A percentile compares a stretch with the other conserved stretches of the same genome.
Evolutionary conservation across 2,888 invertebrate genomes (phyloP).

Genomic region (Notocelia uddmanniana): DNA sequence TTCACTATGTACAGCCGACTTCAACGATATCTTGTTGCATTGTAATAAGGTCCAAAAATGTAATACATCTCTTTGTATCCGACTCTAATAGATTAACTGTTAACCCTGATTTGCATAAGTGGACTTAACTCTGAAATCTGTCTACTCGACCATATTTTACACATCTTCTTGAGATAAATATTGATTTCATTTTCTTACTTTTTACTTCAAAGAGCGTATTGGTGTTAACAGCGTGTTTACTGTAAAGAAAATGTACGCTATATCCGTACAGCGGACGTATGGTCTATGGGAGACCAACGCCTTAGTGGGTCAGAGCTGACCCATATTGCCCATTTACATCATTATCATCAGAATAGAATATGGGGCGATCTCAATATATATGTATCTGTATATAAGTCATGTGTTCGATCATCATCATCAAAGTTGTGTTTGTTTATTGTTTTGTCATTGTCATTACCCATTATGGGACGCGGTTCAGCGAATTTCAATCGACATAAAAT

Average conservation of each 20-base stretch:
- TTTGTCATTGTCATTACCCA: neutral
- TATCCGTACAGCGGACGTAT: neutral
- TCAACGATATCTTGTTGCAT: too few relatives aligned
- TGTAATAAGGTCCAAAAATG: too few relatives aligned
- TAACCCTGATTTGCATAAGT: neutral
- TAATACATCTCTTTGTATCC: too few relatives aligned
- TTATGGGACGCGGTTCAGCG: neutral
- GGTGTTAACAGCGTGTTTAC: too few relatives aligned
- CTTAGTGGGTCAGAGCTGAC: constrained; percentile 8
- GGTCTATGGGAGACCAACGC: neutral
- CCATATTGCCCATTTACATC: constrained; percentile 21
- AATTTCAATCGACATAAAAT: neutral
- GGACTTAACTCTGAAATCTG: neutral
- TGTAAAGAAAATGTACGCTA: neutral
- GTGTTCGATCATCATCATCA: constrained; percentile 57
- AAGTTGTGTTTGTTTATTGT: constrained; percentile 49
- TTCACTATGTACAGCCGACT: neutral
- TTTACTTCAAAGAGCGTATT: too few relatives aligned
- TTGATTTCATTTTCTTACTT: too few relatives aligned
- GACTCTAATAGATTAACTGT: too few relatives aligned
- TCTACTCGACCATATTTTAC: too few relatives aligned
- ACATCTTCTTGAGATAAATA: too few relatives aligned
- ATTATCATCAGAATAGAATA: constrained; percentile 57
- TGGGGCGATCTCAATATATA: constrained; percentile 80
- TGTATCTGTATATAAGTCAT: constrained; percentile 70